phyloP scores from a whole-genome alignment of 2,888 invertebrate species.

The Cataglyphis albicans region DNA sequence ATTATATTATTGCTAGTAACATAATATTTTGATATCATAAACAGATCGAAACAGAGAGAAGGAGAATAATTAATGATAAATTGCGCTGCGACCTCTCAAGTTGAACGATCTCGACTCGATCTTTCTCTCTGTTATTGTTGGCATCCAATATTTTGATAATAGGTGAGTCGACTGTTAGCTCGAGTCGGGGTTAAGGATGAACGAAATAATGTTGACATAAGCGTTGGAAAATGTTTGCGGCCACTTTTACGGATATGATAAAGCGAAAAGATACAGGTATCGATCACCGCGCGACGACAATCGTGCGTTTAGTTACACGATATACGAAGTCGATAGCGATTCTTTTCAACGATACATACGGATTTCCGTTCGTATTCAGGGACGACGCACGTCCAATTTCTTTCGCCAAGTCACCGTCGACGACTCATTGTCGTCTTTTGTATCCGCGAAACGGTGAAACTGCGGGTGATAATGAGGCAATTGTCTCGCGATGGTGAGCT shows the following conservation, averaged over 20 bases:
- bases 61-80: background rate
- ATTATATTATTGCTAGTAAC: background rate
- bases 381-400: too few species aligned
- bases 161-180: background rate
- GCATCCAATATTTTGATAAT: slow-evolving; percentile 4
- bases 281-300: slow-evolving; percentile 8
- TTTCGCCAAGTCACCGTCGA: background rate
- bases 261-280: slow-evolving; percentile 37
- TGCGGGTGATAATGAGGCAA: slow-evolving; percentile 60
- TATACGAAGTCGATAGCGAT: background rate
- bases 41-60: background rate
- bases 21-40: background rate
- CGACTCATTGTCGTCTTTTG: background rate
- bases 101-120: slow-evolving; percentile 2
- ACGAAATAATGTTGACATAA: slow-evolving; percentile 50
- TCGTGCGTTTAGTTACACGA: background rate
- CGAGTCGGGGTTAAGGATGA: slow-evolving; percentile 6
- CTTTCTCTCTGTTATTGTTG: background rate
- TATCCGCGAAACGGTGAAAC: slow-evolving; percentile 47
- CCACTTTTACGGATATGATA: slow-evolving; percentile 33
- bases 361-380: background rate
- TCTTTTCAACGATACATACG: background rate
- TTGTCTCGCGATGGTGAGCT: slow-evolving; percentile 49
- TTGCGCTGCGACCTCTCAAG: background rate
- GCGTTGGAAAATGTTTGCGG: slow-evolving; percentile 33